Evolutionary conservation across 1,140 invertebrate genomes (phyloP).

Genomic region (Aphaenogaster floridana): DNA sequence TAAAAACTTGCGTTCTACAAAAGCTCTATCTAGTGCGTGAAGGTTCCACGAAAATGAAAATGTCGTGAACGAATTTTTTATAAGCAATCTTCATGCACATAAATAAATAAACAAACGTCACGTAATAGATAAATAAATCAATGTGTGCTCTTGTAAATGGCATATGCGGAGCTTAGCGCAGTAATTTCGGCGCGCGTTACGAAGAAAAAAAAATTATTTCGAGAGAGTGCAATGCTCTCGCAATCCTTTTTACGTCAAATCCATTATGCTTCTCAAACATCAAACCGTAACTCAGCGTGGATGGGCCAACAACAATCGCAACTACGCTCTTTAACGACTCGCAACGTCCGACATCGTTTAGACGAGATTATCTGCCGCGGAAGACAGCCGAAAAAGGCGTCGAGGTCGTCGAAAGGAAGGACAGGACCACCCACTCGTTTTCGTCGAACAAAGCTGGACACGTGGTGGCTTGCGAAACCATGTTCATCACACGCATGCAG

Average conservation of each 20-base stretch:
- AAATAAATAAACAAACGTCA: slow-evolving; percentile 26
- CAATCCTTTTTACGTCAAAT: slow-evolving; percentile 33
- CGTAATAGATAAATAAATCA: slow-evolving; percentile 46
- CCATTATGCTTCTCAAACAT: slow-evolving; percentile 42
- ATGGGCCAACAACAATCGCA: slow-evolving; percentile 19
- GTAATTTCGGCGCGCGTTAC: background rate
- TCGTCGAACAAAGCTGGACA: slow-evolving; percentile 8
- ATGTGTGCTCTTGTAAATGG: slow-evolving; percentile 2
- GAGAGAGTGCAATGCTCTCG: slow-evolving; percentile 5
- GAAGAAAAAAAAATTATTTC: slow-evolving; percentile 1
- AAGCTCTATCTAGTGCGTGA: background rate
- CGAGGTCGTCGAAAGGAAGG: background rate
- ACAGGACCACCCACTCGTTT: background rate
- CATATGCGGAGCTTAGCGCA: background rate
- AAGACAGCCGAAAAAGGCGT: background rate
- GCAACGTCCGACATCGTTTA: background rate
- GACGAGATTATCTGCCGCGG: slow-evolving; percentile 16
- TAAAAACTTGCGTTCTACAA: background rate
- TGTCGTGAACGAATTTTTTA: background rate
- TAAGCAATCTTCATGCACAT: slow-evolving; percentile 9
- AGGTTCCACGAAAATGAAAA: background rate
- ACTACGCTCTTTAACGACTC: background rate
- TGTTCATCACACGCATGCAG: background rate
- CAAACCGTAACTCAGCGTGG: slow-evolving; percentile 19
- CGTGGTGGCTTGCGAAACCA: background rate